Evolutionary conservation across 53 echinoderm and acorn worm species (phyloP).

Genomic region (Glandiceps talaboti): DNA sequence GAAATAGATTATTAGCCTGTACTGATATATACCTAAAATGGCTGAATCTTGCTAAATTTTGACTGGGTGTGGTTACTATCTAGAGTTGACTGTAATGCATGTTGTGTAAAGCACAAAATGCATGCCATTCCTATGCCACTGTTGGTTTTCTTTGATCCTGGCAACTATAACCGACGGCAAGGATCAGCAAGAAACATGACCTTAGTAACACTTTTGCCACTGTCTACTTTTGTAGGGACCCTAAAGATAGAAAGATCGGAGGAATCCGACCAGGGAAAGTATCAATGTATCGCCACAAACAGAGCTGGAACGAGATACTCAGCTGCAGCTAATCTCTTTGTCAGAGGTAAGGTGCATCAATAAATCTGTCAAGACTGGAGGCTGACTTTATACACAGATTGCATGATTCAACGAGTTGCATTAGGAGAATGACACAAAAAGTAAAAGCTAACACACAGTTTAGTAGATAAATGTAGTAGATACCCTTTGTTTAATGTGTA

Average conservation of each 20-base stretch:
- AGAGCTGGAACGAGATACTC: slow-evolving; percentile 66
- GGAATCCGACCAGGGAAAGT: slow-evolving; percentile 49
- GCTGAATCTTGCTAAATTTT: not conserved
- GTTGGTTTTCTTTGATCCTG: not conserved
- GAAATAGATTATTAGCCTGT: too few species aligned
- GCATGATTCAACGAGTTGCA: too few species aligned
- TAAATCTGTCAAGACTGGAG: too few species aligned
- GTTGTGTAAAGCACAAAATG: not conserved
- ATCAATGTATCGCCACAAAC: slow-evolving; percentile 73
- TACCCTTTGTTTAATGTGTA: too few species aligned
- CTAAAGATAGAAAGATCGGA: slow-evolving; percentile 30
- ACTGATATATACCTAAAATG: too few species aligned
- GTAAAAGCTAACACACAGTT: too few species aligned
- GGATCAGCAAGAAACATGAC: too few species aligned
- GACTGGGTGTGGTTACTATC: not conserved
- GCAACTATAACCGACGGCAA: not conserved
- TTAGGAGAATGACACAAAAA: too few species aligned
- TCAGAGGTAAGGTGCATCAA: slow-evolving; percentile 95
- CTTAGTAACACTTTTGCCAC: not conserved
- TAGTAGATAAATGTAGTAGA: too few species aligned
- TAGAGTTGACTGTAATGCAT: not conserved
- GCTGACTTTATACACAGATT: too few species aligned
- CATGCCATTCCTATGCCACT: not conserved
- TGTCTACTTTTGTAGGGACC: not conserved
- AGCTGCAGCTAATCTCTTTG: slow-evolving; percentile 36